These are phyloP conservation scores for Cryptophagus acutangulus DNA, from an alignment of 2,888 invertebrate genomes.

Conservation along the genomic window DNA sequence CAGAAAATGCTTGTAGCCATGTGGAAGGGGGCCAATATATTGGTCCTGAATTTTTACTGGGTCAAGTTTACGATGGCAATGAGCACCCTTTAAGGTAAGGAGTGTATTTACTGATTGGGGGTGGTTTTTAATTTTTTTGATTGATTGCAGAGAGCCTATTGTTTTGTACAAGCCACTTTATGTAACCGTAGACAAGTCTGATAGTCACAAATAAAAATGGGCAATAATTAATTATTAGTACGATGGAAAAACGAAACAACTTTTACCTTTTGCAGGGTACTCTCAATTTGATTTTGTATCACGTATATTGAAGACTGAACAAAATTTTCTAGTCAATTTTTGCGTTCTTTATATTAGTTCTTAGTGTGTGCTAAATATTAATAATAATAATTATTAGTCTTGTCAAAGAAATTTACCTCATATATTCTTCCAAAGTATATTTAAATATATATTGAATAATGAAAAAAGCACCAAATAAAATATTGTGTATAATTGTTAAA, in stretches of 20 bases:
- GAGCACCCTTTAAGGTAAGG: conserved; percentile 45
- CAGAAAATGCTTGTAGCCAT: conserved; percentile 65
- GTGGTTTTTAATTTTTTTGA: neutral
- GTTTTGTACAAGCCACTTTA: conserved; percentile 65
- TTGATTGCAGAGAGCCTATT: conserved; percentile 50
- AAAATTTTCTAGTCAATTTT: no score
- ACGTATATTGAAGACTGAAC: no score
- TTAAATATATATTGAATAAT: no score
- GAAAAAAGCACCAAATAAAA: no score
- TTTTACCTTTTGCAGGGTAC: conserved; percentile 11
- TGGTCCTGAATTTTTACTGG: conserved; percentile 71
- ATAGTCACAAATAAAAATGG: conserved; percentile 23
- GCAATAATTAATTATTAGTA: conserved; percentile 36
- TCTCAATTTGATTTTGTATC: no score
- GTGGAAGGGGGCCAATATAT: conserved; percentile 75
- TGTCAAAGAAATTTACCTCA: no score
- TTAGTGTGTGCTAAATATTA: no score
- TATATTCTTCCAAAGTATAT: no score
- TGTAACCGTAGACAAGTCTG: conserved; percentile 48
- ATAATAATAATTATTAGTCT: no score
- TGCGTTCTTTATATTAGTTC: no score
- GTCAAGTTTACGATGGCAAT: conserved; percentile 71
- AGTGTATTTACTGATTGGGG: conserved; percentile 1
- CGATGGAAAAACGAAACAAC: neutral
- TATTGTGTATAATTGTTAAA: no score